Conservation (phyloP, 2,888 invertebrate species). For the Vesta saturnalis region DNA sequence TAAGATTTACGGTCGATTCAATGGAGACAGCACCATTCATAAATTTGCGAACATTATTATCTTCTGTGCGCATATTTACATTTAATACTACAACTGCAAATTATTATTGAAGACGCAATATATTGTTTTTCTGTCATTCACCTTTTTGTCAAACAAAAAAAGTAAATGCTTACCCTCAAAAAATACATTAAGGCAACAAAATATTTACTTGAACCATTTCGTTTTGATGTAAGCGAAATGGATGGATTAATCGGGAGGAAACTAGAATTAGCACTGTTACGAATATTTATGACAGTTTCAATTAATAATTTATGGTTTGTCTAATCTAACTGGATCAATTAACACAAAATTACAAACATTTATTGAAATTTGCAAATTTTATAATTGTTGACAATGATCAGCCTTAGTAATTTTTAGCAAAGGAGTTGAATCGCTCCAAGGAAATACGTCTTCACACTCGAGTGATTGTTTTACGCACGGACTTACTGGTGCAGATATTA, state of each 20-base stretch:
- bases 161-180: too few relatives aligned
- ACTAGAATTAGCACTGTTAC: too few relatives aligned
- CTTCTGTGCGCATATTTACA: background rate
- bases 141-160: too few relatives aligned
- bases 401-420: slow-evolving; percentile 54
- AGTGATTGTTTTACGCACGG: slow-evolving; percentile 50
- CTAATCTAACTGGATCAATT: background rate
- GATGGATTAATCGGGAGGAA: too few relatives aligned
- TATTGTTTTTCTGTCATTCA: too few relatives aligned
- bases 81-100: too few relatives aligned
- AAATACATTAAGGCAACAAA: too few relatives aligned
- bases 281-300: too few relatives aligned
- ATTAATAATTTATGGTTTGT: too few relatives aligned
- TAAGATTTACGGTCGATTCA: slow-evolving; percentile 58
- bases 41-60: slow-evolving; percentile 59
- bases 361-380: background rate
- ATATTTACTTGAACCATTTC: too few relatives aligned
- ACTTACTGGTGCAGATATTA: slow-evolving; percentile 57
- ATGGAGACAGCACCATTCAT: slow-evolving; percentile 71
- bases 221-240: too few relatives aligned
- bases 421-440: slow-evolving; percentile 56
- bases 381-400: slow-evolving; percentile 15
- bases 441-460: slow-evolving; percentile 53
- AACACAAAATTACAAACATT: slow-evolving; percentile 1
- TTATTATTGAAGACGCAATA: too few relatives aligned